A percentile compares a stretch with the other conserved stretches of the same genome.
phyloP scores from a whole-genome alignment of 2,888 invertebrate genomes.

The Eupeodes luniger region DNA sequence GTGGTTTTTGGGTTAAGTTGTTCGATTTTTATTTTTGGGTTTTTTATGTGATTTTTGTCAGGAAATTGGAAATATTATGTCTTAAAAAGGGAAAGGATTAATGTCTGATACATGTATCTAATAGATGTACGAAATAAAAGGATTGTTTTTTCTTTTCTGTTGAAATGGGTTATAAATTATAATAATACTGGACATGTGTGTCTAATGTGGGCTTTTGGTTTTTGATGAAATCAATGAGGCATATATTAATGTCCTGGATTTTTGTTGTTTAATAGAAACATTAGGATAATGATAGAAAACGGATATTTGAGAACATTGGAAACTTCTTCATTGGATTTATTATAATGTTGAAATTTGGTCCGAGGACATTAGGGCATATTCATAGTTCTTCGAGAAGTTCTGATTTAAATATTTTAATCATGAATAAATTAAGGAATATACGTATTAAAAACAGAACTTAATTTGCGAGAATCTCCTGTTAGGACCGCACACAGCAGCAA shows the following conservation, averaged over 20 bases:
- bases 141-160: neutral
- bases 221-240: constrained; percentile 70
- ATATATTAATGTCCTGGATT: neutral
- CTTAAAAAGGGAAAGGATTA: constrained; percentile 57
- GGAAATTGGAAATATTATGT: constrained; percentile 67
- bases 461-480: neutral
- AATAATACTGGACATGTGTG: constrained; percentile 70
- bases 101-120: constrained; percentile 59
- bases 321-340: too few relatives aligned
- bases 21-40: constrained; percentile 22
- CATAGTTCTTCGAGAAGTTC: too few relatives aligned
- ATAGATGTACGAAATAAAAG: constrained; percentile 6
- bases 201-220: constrained; percentile 58
- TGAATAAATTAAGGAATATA: neutral
- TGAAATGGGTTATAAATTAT: constrained; percentile 55
- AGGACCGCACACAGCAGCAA: neutral
- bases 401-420: neutral
- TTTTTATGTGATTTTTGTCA: constrained; percentile 69
- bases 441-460: neutral
- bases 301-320: neutral
- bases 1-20: constrained; percentile 52
- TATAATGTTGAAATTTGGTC: too few relatives aligned
- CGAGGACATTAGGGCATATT: too few relatives aligned
- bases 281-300: neutral
- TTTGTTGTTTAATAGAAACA: constrained; percentile 8